These are phyloP conservation scores for Orthosia cruda DNA, from an alignment of 2,888 invertebrate species.

Conservation along the genomic window DNA sequence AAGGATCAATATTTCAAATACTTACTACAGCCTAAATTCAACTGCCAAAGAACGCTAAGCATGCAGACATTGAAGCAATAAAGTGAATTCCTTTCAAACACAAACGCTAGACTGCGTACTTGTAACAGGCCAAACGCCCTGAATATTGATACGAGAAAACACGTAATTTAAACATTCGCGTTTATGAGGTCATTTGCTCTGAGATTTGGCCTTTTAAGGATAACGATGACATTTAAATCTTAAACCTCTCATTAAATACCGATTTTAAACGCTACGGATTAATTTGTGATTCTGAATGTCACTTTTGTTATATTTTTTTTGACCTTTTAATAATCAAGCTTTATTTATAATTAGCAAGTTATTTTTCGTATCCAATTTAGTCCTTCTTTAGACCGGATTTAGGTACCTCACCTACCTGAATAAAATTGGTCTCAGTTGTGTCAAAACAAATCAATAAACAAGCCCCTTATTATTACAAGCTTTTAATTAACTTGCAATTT, in stretches of 20 bases:
- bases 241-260: slow-evolving; percentile 6
- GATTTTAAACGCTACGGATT: not conserved
- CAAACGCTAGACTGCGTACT: slow-evolving; percentile 25
- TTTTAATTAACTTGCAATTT: no score
- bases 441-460: no score
- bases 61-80: slow-evolving; percentile 29
- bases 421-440: no score
- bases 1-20: not conserved
- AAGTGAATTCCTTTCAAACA: slow-evolving; percentile 28
- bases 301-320: not conserved
- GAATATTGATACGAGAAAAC: slow-evolving; percentile 42
- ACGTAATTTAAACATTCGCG: slow-evolving; percentile 5
- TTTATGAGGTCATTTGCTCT: slow-evolving; percentile 26
- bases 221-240: slow-evolving; percentile 18
- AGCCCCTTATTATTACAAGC: no score
- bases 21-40: not conserved
- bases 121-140: slow-evolving; percentile 20
- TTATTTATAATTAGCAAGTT: not conserved
- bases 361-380: not conserved
- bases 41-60: slow-evolving; percentile 11
- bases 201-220: slow-evolving; percentile 14
- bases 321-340: not conserved
- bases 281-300: not conserved
- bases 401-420: no score
- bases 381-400: no score